Evolutionary conservation across 1,140 invertebrate genomes (phyloP), one percentile per base, ranked within the genome.

Genomic region (Eupeodes corollae): DNA sequence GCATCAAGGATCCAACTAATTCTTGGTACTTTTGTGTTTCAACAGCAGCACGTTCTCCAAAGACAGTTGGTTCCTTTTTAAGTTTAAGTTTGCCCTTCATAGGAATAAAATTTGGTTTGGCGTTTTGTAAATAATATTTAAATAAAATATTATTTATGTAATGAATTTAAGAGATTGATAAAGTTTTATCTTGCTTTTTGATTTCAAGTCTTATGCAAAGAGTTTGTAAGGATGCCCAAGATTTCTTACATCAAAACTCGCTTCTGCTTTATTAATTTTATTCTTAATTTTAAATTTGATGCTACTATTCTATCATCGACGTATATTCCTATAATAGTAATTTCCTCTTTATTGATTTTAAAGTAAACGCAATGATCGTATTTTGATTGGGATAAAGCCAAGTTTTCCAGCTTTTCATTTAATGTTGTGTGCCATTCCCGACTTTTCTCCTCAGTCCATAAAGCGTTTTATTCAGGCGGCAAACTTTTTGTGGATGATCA

Each of bases 391-490:
- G 46, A 47, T 50, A 55, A 59, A 34, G 53, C 50, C 14, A 63
- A 43, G 14, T 56, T 53, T 30, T 42, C 46, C 13, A 69, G 46
- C 16, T 49, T 42, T 39, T 50, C 21, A 46, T 61, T 41, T 37
- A 65, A 48, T 54, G 54, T 61, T 26, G 41, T 43, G 46, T 61
- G 59, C 61, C 57, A 67, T 19, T 46, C 32, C 42, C 49, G 46
- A 13, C 57, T 48, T 5, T 65, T 57, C 44, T 69, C 65, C 70
- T 69, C 9, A 72, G 45, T 3, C 69, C 68, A 57, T 72, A 70
- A 16, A 70, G 43, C 6, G 61, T 37, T 37, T 67, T 68, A 10
- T 67, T 58, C 2, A 69, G 44, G 30, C 21, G 44, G 44, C 58
- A 67, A 10, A 66, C 57, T 53, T 57, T 43, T 12, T 44, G 13